phyloP scores from a whole-genome alignment of 2,888 invertebrate genomes.

The Oxyteleia sp. region DNA sequence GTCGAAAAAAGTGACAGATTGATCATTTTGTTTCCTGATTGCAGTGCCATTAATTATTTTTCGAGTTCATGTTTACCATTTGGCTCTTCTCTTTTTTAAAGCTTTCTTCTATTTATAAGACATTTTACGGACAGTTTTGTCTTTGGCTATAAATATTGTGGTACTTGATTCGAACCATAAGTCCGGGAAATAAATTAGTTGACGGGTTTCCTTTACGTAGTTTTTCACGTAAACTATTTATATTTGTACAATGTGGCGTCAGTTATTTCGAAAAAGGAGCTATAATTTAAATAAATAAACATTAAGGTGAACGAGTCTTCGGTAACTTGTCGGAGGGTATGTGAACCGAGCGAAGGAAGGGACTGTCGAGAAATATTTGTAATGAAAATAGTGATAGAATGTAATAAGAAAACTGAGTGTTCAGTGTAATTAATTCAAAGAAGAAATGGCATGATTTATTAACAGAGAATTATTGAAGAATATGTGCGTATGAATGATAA shows the following conservation, averaged over 20 bases:
- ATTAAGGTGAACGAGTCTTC: neutral
- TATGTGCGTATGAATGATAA: no score
- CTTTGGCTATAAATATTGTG: slow-evolving; percentile 51
- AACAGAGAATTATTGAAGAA: no score
- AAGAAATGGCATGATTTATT: no score
- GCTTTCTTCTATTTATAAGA: slow-evolving; percentile 38
- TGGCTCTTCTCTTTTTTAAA: slow-evolving; percentile 8
- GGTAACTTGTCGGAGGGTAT: neutral
- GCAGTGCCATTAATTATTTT: slow-evolving; percentile 12
- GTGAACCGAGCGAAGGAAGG: neutral
- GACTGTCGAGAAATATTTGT: neutral
- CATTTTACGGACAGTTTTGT: slow-evolving; percentile 30
- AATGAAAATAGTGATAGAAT: neutral
- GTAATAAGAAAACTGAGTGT: no score
- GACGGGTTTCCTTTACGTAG: slow-evolving; percentile 1
- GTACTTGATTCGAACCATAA: slow-evolving; percentile 17
- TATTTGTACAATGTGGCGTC: slow-evolving; percentile 23
- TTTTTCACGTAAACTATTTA: slow-evolving; percentile 32
- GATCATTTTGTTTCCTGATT: neutral
- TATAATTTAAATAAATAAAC: slow-evolving; percentile 13
- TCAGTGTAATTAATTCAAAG: no score
- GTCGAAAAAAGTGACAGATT: neutral
- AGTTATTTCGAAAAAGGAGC: neutral
- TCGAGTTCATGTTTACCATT: slow-evolving; percentile 34
- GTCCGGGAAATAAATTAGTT: slow-evolving; percentile 28